These are phyloP conservation scores for Solenodon paradoxus DNA, from an alignment of 2,113 vertebrate species.

Conservation along the genomic window DNA sequence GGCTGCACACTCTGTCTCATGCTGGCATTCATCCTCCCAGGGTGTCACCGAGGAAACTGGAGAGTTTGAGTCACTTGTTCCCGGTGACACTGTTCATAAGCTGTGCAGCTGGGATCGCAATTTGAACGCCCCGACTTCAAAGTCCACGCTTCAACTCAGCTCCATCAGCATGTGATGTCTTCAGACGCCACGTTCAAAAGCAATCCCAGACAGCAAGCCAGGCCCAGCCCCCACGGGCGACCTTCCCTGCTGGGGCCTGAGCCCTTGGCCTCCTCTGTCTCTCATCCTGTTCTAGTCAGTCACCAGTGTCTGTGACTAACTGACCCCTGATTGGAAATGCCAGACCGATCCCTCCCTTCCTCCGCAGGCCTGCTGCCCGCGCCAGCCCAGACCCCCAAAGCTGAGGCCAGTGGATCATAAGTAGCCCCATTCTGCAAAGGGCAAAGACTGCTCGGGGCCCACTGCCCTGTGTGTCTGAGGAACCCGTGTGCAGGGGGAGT, in stretches of 20 bases:
- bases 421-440: background rate
- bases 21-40: background rate
- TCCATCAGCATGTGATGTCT: background rate
- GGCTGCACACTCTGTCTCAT: background rate
- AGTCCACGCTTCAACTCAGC: background rate
- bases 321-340: background rate
- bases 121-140: background rate
- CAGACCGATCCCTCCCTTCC: background rate
- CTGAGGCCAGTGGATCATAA: background rate
- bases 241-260: background rate
- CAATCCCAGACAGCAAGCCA: background rate
- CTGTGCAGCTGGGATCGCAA: background rate
- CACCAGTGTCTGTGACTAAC: background rate
- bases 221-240: background rate
- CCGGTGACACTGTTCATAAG: background rate
- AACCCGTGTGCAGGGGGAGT: accelerated
- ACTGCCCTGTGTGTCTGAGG: background rate
- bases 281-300: background rate
- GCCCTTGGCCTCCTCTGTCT: background rate
- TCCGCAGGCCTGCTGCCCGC: background rate
- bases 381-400: background rate
- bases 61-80: background rate
- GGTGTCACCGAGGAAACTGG: background rate
- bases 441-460: background rate
- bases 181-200: background rate